Conservation (phyloP, 2,797 vertebrate genomes). For the Podarcis siculus region DNA sequence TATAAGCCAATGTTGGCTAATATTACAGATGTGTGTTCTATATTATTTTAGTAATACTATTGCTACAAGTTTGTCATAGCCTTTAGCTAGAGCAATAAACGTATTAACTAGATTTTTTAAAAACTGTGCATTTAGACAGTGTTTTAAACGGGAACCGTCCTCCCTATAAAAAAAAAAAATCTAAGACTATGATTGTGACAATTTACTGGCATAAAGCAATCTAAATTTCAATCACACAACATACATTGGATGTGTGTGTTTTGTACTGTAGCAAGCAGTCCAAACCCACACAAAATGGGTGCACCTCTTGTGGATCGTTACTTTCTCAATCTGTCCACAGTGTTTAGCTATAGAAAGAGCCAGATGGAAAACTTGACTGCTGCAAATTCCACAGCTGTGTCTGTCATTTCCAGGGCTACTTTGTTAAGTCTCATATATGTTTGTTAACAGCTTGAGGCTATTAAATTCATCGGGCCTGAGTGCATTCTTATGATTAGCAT, state of each 20-base stretch:
- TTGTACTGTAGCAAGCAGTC: not conserved
- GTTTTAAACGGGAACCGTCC: not conserved
- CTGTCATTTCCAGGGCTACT: constrained; percentile 35
- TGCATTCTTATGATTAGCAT: constrained; percentile 6
- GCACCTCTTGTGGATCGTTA: not conserved
- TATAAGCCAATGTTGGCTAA: no score
- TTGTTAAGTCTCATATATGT: constrained; percentile 14
- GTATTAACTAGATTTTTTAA: no score
- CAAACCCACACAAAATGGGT: not conserved
- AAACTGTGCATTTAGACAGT: not conserved
- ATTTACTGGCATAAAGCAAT: not conserved
- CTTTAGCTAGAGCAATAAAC: no score
- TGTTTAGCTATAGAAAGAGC: constrained; percentile 15
- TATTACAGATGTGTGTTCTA: no score
- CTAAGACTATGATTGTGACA: not conserved
- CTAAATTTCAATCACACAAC: not conserved
- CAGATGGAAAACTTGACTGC: constrained; percentile 9
- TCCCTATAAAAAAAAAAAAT: not conserved
- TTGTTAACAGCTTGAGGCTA: constrained; percentile 1
- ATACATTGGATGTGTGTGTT: not conserved
- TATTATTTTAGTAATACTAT: no score
- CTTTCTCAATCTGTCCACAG: not conserved
- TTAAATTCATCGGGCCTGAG: constrained; percentile 17
- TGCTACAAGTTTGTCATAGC: no score
- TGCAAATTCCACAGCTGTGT: constrained; percentile 28